Evolutionary conservation across 2,888 invertebrate genomes (phyloP), one percentile per base, ranked within the genome.

Genomic region (Metacarcinus magister): DNA sequence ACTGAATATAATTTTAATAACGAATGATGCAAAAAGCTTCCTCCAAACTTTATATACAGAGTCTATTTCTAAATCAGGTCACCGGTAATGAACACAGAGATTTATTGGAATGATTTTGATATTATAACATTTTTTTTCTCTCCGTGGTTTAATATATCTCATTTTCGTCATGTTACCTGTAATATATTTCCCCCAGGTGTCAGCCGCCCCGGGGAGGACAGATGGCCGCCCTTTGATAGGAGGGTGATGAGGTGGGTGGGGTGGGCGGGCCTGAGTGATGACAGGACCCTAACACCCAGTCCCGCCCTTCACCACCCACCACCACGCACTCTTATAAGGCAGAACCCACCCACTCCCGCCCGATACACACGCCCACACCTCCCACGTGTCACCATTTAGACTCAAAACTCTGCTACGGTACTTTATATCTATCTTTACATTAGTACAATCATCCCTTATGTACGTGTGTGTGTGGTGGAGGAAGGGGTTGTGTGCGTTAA

Each of bases 181-280:
- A 28, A 82, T 82, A 32, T 28, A 82, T 82, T 82, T 32, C 10
- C 32, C 82, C 82, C 82, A 82, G 82, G 82, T 82, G 82, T 82
- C 13, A 32, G 13, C 13, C 82, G 82, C 82, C 82, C 32, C 82
- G 2, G 82, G 82, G 32, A 82, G 28, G 82, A 32, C 32, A 82
- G 82, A 82, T 82, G 82, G 82, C 32, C 82, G 82, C 82, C 82
- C 82, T 32, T 39, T 82, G 82, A 82, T 82, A 82, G 82, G 13
- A 82, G 23, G 32, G 32, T 82, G 67, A 23, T 5, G 82, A 23
- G n/a, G 28, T 5, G 82, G 28, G 82, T 82, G 7, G 32, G 82
- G 28, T 7, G 82, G 82, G 32, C 82, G 32, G 8, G 82, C 4
- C 32, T 82, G 32, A 13, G 82, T 82, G 82, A 32, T 32, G 82